Base-by-base conservation (phyloP, 2,113 vertebrate genomes). In the Oriolus oriolus region DNA sequence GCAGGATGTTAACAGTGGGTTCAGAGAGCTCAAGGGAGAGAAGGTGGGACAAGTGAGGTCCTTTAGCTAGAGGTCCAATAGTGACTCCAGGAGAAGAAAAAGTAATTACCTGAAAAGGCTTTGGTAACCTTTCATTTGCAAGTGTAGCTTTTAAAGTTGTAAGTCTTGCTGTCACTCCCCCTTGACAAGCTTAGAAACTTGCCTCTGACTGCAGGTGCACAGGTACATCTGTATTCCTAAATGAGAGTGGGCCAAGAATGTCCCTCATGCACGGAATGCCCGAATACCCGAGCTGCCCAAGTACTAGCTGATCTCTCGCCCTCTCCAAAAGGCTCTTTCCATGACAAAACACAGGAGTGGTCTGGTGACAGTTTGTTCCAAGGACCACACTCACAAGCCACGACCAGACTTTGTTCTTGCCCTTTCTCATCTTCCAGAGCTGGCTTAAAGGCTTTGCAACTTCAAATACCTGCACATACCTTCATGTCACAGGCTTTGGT, bases 341-440 rank as follows among this genome's bases (percentile, higher is more conserved):
- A 56, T 47, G 63, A 56, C 41, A 64, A 92, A 88, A 17, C 41
- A 50, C 19, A 44, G 49, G 49, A 47, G 22, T 0, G 0, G 27
- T 60, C 49, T 85, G 49, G 37, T 2, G 4, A 39, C 17, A 76
- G 14, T 71, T 76, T 83, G 7, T 28, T 91, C 17, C 41, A 45
- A 74, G 50, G 17, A 77, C 42, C 10, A 5, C 0, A 0, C 44
- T 92, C 57, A 59, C 15, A 69, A n/a, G 16, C 23, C 57, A 73
- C 3, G 1, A 37, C 22, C 37, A 65, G 53, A 31, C 66, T 76
- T 79, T 1, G 1, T 44, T 88, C 24, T 64, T 52, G 20, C 13
- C 30, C 26, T 49, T 11, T 60, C 54, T 83, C 15, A 41, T 89
- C 27, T 82, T 85, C 47, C 61, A 87, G 63, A 87, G 42, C 31